Evolutionary conservation across 2,888 invertebrate genomes (phyloP).

Genomic region (Diachrysia chrysitis): DNA sequence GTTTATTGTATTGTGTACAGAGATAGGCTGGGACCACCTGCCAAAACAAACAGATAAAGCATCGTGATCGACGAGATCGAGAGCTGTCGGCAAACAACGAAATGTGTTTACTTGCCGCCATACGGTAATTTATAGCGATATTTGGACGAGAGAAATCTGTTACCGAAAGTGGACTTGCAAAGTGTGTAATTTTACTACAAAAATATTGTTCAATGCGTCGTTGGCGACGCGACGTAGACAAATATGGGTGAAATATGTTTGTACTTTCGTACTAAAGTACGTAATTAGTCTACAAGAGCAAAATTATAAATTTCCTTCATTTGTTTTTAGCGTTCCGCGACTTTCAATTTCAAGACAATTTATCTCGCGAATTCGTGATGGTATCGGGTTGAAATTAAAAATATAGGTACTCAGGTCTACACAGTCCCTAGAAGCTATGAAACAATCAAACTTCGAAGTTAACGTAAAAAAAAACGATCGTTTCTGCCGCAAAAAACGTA

Average conservation of each 20-base stretch:
- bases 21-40: constrained; percentile 70
- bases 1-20: constrained; percentile 14
- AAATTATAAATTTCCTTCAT: neutral
- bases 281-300: too few species aligned
- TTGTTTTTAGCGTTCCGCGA: neutral
- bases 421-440: too few species aligned
- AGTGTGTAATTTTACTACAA: neutral
- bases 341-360: too few species aligned
- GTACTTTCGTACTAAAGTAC: neutral
- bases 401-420: too few species aligned
- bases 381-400: too few species aligned
- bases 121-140: constrained; percentile 52
- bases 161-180: constrained; percentile 37
- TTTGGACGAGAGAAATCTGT: constrained; percentile 52
- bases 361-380: too few species aligned
- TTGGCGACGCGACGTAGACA: neutral
- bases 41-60: constrained; percentile 75
- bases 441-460: too few species aligned
- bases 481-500: too few species aligned
- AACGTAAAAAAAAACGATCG: too few species aligned
- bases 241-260: constrained; percentile 2
- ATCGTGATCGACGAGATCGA: constrained; percentile 34
- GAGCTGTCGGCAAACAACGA: constrained; percentile 43
- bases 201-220: neutral
- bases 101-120: constrained; percentile 53